A percentile compares a stretch with the other conserved stretches of the same genome.
phyloP scores from a whole-genome alignment of 2,888 invertebrate genomes.

The Sclerodermus sp. region DNA sequence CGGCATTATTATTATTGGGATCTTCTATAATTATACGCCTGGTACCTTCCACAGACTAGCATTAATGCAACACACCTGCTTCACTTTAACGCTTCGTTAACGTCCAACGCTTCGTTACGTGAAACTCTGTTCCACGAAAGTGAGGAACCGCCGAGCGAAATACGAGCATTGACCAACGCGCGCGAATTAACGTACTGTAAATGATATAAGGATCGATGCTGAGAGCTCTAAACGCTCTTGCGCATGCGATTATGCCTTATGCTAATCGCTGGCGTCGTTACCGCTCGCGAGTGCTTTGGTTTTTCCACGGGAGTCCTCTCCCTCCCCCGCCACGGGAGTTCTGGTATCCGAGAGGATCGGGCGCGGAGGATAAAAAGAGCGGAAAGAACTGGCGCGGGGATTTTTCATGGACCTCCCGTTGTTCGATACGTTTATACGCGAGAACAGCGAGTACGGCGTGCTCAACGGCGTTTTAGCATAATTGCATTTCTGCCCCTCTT shows the following conservation, averaged over 20 bases:
- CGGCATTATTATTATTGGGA: conserved; percentile 17
- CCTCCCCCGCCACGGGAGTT: too few species aligned
- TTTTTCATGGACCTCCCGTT: too few species aligned
- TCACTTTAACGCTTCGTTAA: conserved; percentile 56
- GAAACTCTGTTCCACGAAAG: conserved; percentile 33
- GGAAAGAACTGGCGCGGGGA: too few species aligned
- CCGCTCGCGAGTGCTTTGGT: too few species aligned
- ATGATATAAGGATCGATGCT: neutral
- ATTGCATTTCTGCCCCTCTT: too few species aligned
- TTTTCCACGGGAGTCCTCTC: too few species aligned
- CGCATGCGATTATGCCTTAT: too few species aligned
- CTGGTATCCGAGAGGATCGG: neutral
- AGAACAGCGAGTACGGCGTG: too few species aligned
- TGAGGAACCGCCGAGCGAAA: conserved; percentile 2
- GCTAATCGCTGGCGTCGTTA: too few species aligned
- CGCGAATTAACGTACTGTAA: neutral
- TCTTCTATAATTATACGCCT: conserved; percentile 38
- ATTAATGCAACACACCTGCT: conserved; percentile 43
- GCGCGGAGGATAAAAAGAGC: neutral
- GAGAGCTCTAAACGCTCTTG: neutral
- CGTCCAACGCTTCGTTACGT: conserved; percentile 45
- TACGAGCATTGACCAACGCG: neutral
- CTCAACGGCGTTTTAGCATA: too few species aligned
- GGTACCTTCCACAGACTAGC: conserved; percentile 29
- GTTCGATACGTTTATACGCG: too few species aligned